These are phyloP conservation scores for Podarcis lilfordi DNA, from an alignment of 2,797 vertebrate genomes.

Conservation along the genomic window DNA sequence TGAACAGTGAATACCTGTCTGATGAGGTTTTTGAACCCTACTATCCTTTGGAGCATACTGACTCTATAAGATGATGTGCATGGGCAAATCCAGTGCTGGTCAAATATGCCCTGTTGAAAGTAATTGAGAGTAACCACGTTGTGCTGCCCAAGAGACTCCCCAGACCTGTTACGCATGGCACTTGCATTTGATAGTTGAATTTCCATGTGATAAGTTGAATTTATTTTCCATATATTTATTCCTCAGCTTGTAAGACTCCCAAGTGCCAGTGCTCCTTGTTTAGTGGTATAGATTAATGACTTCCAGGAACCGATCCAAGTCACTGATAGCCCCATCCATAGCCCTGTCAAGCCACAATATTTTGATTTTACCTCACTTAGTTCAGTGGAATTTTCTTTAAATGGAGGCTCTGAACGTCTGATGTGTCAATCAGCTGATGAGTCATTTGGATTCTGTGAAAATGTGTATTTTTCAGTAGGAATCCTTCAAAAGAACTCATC, in stretches of 20 bases:
- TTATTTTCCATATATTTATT: background rate
- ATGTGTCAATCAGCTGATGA: no score
- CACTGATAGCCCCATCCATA: background rate
- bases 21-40: background rate
- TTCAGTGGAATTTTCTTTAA: background rate
- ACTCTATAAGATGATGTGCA: background rate
- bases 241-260: background rate
- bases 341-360: background rate
- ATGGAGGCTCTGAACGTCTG: background rate
- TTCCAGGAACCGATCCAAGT: background rate
- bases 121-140: background rate
- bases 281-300: background rate
- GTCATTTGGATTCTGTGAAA: background rate
- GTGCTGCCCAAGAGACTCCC: background rate
- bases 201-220: background rate
- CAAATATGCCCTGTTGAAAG: background rate
- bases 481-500: background rate
- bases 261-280: background rate
- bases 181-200: background rate
- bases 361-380: constrained; percentile 3
- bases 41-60: background rate
- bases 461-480: background rate
- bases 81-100: background rate
- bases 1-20: background rate
- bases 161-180: background rate